Base-by-base conservation (phyloP, 1,140 invertebrate genomes). In the Stegodyphus dumicola region DNA sequence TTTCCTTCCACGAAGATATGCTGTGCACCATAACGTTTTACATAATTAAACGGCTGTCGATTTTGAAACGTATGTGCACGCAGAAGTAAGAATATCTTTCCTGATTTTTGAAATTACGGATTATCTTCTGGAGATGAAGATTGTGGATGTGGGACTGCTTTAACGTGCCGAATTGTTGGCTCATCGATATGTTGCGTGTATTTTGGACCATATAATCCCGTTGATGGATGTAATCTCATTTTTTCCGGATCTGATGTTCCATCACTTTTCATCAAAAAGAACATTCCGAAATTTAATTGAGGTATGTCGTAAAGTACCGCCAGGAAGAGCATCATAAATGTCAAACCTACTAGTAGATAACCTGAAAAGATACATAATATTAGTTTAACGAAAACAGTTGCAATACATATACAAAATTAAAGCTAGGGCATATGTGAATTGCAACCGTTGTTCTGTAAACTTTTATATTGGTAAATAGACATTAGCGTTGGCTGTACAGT, bases 271-370 rank as follows among this genome's bases (percentile, higher is more conserved):
- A 94, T 92, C 81, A 94, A 93, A 89, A 96, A 95, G 53, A 95
- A 92, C 66, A 94, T 92, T 71, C 95, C 95, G 52, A 96, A 91
- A 90, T 96, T 96, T 87, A 96, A 91, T 91, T 96, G 95, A 10
- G 95, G 95, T 86, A 96, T 96, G 89, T 96, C 95, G 90, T 96
- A 96, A 90, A 96, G 94, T 4, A 96, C 94, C 0, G 95, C 95
- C 87, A 96, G 90, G 2, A 94, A 93, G 75, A 96, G 91, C 94
- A 96, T 95, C 92, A 96, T 94, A 90, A 95, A 94, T n/a, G 94
- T 94, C 53, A 97, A 92, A 3, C 95, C 95, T 79, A 95, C 87
- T 78, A 96, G 90, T 10, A 96, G 91, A 90, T 96, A 96, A 87
- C 92, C 95, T 95, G 92, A 73, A 92, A 92, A 76, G 88, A 33